phyloP scores from a whole-genome alignment of 2,797 vertebrate genomes.

The Acanthornis magna region DNA sequence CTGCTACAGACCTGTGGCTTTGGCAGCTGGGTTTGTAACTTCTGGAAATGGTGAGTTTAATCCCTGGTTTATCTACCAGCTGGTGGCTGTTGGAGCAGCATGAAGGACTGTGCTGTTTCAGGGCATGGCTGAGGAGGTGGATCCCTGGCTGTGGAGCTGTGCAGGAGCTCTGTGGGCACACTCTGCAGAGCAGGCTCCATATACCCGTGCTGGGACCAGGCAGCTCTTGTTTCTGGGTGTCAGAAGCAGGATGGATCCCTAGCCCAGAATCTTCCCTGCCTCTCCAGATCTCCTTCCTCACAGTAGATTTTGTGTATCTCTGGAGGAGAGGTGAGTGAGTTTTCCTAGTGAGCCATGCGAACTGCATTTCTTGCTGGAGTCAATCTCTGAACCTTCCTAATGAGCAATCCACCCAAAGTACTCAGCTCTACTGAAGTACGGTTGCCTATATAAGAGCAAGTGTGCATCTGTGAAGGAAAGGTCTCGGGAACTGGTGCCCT shows the following conservation, averaged over 20 bases:
- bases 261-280: not conserved
- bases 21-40: not conserved
- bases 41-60: not conserved
- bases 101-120: not conserved
- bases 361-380: not conserved
- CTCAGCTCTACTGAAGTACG: not conserved
- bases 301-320: not conserved
- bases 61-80: not conserved
- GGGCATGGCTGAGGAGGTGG: accelerated
- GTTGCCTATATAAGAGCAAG: not conserved
- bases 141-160: not conserved
- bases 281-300: not conserved
- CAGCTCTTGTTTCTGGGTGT: not conserved
- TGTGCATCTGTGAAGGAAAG: not conserved
- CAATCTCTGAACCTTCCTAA: not conserved
- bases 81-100: not conserved
- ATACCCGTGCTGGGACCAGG: not conserved
- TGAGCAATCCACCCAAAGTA: not conserved
- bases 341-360: not conserved
- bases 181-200: not conserved
- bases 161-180: not conserved
- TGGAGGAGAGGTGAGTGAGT: not conserved
- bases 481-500: not conserved
- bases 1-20: not conserved
- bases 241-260: not conserved